Conservation (phyloP, 1,140 invertebrate genomes). For the Macrosteles quadrilineatus region DNA sequence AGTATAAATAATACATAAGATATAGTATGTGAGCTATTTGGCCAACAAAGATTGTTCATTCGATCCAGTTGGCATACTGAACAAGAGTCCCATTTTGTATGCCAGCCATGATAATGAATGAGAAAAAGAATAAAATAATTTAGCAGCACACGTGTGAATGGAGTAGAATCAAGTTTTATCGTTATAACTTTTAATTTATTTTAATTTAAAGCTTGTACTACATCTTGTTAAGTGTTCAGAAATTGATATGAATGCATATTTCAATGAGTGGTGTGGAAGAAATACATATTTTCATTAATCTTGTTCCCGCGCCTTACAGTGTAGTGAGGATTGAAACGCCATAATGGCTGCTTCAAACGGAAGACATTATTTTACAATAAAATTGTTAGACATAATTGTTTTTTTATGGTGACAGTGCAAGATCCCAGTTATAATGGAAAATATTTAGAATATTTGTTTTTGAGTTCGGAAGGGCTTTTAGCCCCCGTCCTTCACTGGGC, state of each 20-base stretch:
- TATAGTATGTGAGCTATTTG: too few species aligned
- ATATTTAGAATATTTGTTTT: background rate
- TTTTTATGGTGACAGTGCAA: conserved; percentile 20
- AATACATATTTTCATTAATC: background rate
- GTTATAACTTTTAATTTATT: background rate
- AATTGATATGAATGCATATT: conserved; percentile 1
- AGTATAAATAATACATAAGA: too few species aligned
- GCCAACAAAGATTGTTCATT: too few species aligned
- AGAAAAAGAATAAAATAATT: conserved; percentile 21
- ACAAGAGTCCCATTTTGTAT: too few species aligned
- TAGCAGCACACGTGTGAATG: conserved; percentile 8
- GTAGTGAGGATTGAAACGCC: background rate
- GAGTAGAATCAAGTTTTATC: conserved; percentile 1
- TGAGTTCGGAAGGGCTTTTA: background rate
- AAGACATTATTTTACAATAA: conserved; percentile 1
- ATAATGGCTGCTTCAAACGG: conserved; percentile 19
- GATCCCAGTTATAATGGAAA: background rate
- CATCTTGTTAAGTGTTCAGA: background rate
- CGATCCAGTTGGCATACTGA: too few species aligned
- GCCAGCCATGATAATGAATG: too few species aligned
- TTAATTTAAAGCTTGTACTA: background rate
- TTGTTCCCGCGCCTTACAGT: conserved; percentile 5
- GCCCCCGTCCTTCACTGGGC: background rate
- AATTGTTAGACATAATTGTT: background rate
- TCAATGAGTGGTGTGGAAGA: background rate